A percentile compares a stretch with the other conserved stretches of the same genome.
Evolutionary conservation across 2,113 vertebrate species (phyloP).

Genomic region (Phyllostomus hastatus): DNA sequence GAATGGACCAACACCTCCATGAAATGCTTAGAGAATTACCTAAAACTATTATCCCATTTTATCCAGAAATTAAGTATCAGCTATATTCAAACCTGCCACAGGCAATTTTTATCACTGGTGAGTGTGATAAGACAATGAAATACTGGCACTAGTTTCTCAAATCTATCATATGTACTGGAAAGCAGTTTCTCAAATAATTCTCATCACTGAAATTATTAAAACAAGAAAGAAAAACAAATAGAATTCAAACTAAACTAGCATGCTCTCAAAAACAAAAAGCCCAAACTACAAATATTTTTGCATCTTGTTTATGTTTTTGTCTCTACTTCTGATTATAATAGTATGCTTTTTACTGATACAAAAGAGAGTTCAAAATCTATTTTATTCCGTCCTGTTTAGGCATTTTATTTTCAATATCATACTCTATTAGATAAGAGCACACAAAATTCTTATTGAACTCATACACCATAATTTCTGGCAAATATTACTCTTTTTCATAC

Average conservation of each 20-base stretch:
- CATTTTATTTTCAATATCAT: conserved; percentile 39
- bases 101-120: not conserved
- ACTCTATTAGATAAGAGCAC: not conserved
- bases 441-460: conserved; percentile 1
- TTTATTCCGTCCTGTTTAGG: conserved; percentile 12
- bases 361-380: conserved; percentile 35
- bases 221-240: not conserved
- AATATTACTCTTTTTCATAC: conserved; percentile 30
- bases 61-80: not conserved
- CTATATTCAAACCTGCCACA: conserved; percentile 2
- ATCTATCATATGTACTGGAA: not conserved
- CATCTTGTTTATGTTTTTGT: not conserved
- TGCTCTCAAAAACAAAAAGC: not conserved
- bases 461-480: not conserved
- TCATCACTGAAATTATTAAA: conserved; percentile 6
- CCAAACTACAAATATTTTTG: not conserved
- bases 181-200: conserved; percentile 26
- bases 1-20: not conserved
- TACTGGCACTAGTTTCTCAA: not conserved
- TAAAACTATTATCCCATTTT: not conserved
- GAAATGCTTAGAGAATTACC: not conserved
- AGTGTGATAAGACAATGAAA: not conserved
- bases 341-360: not conserved
- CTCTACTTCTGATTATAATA: not conserved
- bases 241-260: not conserved